These are phyloP conservation scores for Caenorhabditis brenneri DNA, from an alignment of 1,140 invertebrate species.

Conservation along the genomic window DNA sequence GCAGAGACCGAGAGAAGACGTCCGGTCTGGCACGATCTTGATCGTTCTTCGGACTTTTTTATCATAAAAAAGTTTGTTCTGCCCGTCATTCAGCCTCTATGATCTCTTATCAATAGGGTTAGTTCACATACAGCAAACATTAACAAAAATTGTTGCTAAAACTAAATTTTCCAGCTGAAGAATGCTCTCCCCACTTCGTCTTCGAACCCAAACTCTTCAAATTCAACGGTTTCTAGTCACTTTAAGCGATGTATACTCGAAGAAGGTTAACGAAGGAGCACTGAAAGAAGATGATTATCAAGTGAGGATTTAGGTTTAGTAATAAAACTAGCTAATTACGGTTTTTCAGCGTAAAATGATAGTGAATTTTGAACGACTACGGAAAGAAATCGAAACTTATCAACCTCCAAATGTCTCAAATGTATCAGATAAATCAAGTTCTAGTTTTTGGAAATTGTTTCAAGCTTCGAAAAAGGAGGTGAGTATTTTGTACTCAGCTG, in stretches of 20 bases:
- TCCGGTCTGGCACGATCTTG: conserved; percentile 7
- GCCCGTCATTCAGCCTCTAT: not conserved
- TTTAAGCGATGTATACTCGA: conserved; percentile 34
- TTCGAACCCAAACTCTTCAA: not conserved
- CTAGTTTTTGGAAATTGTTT: conserved; percentile 26
- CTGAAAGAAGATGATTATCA: conserved; percentile 31
- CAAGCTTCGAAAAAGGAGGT: not conserved
- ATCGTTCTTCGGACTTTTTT: not conserved
- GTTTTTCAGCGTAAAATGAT: conserved; percentile 54
- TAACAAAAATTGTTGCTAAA: not conserved
- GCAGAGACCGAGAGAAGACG: not conserved
- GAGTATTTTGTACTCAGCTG: too few species aligned
- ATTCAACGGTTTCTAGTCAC: conserved; percentile 19
- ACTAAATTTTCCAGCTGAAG: not conserved
- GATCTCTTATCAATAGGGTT: not conserved
- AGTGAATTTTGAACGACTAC: conserved; percentile 53
- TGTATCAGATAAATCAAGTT: not conserved
- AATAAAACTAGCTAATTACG: not conserved
- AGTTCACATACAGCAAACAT: not conserved
- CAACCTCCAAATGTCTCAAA: conserved; percentile 36
- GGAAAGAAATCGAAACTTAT: conserved; percentile 58
- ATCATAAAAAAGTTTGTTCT: conserved; percentile 9
- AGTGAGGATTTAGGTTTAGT: not conserved
- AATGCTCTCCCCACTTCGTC: conserved; percentile 8
- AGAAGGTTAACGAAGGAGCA: conserved; percentile 8